phyloP scores from a whole-genome alignment of 2,888 invertebrate genomes.

The Tetheella fluctuosa region DNA sequence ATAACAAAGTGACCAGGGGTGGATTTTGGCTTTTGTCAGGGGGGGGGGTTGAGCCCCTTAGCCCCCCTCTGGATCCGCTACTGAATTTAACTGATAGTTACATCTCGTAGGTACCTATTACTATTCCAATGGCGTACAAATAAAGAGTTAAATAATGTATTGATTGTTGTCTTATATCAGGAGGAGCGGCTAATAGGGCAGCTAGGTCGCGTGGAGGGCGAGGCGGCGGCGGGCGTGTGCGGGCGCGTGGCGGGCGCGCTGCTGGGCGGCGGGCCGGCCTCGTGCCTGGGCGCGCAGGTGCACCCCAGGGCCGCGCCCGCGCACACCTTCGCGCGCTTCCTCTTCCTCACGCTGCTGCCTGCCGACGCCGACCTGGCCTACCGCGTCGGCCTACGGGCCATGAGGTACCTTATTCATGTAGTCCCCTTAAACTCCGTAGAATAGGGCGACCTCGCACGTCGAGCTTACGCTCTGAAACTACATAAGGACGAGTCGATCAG shows the following conservation, averaged over 20 bases:
- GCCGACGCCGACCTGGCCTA: constrained; percentile 92
- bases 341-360: constrained; percentile 90
- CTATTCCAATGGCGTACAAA: too few relatives aligned
- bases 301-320: constrained; percentile 93
- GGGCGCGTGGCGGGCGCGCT: constrained; percentile 87
- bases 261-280: constrained; percentile 90
- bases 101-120: too few relatives aligned
- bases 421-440: too few relatives aligned
- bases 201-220: constrained; percentile 90
- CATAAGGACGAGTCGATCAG: too few relatives aligned
- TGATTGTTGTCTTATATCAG: constrained; percentile 63
- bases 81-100: too few relatives aligned
- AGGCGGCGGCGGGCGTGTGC: constrained; percentile 88
- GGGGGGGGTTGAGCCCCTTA: too few relatives aligned
- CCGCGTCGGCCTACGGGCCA: constrained; percentile 90
- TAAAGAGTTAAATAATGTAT: too few relatives aligned
- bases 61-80: too few relatives aligned
- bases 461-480: too few relatives aligned
- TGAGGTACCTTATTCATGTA: constrained; percentile 68
- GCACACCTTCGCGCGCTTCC: constrained; percentile 92
- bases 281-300: constrained; percentile 88
- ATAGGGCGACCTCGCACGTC: too few relatives aligned
- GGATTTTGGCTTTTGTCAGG: too few relatives aligned
- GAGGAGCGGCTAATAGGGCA: constrained; percentile 91
- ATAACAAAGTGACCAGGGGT: too few relatives aligned